phyloP scores from a whole-genome alignment of 2,888 invertebrate species.

The Dynastes tityus region DNA sequence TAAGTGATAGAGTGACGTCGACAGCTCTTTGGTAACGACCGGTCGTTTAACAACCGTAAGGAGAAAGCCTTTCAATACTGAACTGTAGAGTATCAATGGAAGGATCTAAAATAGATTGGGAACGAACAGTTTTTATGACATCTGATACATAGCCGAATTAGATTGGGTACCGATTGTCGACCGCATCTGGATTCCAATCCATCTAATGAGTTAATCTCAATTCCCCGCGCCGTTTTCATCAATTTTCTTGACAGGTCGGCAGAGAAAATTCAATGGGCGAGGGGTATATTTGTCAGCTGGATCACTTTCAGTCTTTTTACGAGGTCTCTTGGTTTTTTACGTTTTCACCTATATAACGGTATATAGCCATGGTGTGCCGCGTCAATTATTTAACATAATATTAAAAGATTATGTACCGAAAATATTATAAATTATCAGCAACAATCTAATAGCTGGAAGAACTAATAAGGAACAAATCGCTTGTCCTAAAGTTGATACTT shows the following conservation, averaged over 20 bases:
- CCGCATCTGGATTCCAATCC: slow-evolving; percentile 47
- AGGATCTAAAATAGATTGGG: slow-evolving; percentile 35
- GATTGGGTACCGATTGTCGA: slow-evolving; percentile 49
- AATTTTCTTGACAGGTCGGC: slow-evolving; percentile 35
- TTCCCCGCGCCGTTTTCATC: slow-evolving; percentile 39
- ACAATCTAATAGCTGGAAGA: too few relatives aligned
- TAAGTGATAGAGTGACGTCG: not conserved
- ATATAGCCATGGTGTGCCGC: too few relatives aligned
- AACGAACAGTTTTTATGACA: slow-evolving; percentile 47
- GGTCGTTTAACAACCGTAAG: not conserved
- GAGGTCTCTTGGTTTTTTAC: not conserved
- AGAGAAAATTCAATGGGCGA: slow-evolving; percentile 30
- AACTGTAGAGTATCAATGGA: slow-evolving; percentile 11
- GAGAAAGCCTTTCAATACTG: slow-evolving; percentile 8
- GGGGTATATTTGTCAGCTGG: slow-evolving; percentile 27
- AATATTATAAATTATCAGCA: too few relatives aligned
- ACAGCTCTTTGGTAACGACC: slow-evolving; percentile 12
- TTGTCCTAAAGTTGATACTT: too few relatives aligned
- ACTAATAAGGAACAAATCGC: too few relatives aligned
- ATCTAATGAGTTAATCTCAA: slow-evolving; percentile 49
- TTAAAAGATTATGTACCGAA: too few relatives aligned
- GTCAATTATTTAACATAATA: too few relatives aligned
- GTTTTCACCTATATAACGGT: not conserved
- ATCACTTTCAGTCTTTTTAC: slow-evolving; percentile 26
- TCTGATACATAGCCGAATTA: slow-evolving; percentile 47